These are phyloP conservation scores for Stenodera caucasica DNA, from an alignment of 2,888 invertebrate species.

Conservation along the genomic window DNA sequence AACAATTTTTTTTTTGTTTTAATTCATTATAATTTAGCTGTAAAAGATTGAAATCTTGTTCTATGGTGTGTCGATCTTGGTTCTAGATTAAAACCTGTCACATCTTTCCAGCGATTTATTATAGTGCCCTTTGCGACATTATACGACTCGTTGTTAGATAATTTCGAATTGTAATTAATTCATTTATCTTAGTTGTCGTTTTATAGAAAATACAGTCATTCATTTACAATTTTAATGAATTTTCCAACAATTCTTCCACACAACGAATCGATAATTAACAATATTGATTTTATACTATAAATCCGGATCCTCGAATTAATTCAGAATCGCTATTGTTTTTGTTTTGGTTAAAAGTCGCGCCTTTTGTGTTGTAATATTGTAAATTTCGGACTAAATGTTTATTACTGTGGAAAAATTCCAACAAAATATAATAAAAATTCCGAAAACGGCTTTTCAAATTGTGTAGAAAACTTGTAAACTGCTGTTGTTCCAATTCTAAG, in stretches of 20 bases:
- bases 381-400: too few relatives aligned
- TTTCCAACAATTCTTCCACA: neutral
- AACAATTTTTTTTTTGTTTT: neutral
- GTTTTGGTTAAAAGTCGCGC: too few relatives aligned
- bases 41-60: neutral
- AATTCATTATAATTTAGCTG: neutral
- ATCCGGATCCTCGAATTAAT: too few relatives aligned
- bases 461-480: neutral
- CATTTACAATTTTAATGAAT: neutral
- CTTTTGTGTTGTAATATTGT: too few relatives aligned
- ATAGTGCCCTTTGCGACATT: neutral
- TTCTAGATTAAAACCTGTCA: slow-evolving; percentile 5
- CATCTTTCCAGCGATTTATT: slow-evolving; percentile 2
- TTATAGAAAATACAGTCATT: neutral
- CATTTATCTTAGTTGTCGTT: neutral
- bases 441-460: neutral
- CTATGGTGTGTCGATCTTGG: neutral
- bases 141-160: neutral
- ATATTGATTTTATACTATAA: too few relatives aligned
- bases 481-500: neutral
- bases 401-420: neutral
- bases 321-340: too few relatives aligned
- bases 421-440: neutral
- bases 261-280: too few relatives aligned
- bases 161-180: slow-evolving; percentile 5